Base-by-base conservation (phyloP, 92 coral and sea anemone species). In the Palythoa grandiflora region DNA sequence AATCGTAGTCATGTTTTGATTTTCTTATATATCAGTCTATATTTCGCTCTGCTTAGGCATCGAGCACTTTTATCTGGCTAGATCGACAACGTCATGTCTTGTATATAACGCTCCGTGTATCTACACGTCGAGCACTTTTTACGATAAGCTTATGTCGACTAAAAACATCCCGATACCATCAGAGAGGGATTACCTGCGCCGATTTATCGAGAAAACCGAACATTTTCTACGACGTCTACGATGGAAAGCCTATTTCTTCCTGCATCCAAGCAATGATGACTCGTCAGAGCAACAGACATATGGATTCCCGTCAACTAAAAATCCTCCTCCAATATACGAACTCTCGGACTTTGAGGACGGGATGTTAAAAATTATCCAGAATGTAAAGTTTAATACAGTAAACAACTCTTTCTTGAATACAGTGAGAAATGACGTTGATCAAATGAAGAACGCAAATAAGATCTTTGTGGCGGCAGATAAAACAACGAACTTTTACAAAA, bases 291-390 rank as follows among this genome's bases (percentile, higher is more conserved):
- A 65, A n/a, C 28, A 65, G 71, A 65, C 71, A 19, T 65, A 65
- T 35, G 71, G 71, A 19, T 65, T 65, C 71, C 71, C 71, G 71
- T 65, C 71, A 17, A 65, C 71, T 19, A 65, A 65, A 65, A 65
- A 65, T 65, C 71, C 71, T 65, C 71, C 71, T 65, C 71, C 71
- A 17, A 35, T 65, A 65, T 19, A 65, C 35, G 71, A 65, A 65
- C 71, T 65, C 35, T 19, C 71, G 19, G 71, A 65, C 35, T 65
- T 65, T 35, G 71, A 65, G 71, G 35, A 65, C 71, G 71, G 71
- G 35, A 65, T 65, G 71, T 35, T 65, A 35, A 65, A 65, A 17
- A 65, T 65, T 65, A 65, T 65, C 71, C 71, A 65, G 71, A 65
- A 65, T 35, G 35, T 65, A 19, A 65, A 65, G 71, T 65, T 65